phyloP scores from a whole-genome alignment of 1,140 invertebrate species.

The Zaprionus tsacasi region DNA sequence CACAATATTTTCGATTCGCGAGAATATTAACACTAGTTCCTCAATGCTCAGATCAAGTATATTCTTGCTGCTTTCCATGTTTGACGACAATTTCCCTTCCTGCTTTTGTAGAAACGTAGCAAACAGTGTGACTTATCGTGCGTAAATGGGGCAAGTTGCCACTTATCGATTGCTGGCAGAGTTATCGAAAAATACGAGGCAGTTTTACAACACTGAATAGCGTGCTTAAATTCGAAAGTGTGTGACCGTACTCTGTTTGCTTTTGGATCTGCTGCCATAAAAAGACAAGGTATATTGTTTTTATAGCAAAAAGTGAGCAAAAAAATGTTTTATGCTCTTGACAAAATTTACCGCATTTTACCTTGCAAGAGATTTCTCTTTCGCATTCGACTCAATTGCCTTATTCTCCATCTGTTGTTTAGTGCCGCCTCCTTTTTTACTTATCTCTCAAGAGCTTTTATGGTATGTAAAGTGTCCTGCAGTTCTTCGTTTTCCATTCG shows the following conservation, averaged over 20 bases:
- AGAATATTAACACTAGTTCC: background rate
- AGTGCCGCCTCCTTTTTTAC: slow-evolving; percentile 28
- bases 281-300: background rate
- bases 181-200: background rate
- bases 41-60: background rate
- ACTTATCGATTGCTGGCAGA: slow-evolving; percentile 12
- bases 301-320: background rate
- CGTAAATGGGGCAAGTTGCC: too few species aligned
- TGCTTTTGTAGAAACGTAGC: background rate
- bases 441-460: slow-evolving; percentile 40
- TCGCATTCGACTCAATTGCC: background rate
- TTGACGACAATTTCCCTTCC: too few species aligned
- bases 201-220: slow-evolving; percentile 1
- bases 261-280: too few species aligned
- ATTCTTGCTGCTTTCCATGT: background rate
- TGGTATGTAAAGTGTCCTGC: slow-evolving; percentile 35
- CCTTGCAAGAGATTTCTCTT: background rate
- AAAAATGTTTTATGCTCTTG: background rate
- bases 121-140: too few species aligned
- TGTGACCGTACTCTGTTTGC: too few species aligned
- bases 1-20: background rate
- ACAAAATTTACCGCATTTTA: background rate
- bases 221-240: background rate
- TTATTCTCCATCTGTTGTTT: slow-evolving; percentile 36
- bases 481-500: slow-evolving; percentile 18